Conservation (phyloP, 2,888 invertebrate genomes). For the Leucophenga maculata region DNA sequence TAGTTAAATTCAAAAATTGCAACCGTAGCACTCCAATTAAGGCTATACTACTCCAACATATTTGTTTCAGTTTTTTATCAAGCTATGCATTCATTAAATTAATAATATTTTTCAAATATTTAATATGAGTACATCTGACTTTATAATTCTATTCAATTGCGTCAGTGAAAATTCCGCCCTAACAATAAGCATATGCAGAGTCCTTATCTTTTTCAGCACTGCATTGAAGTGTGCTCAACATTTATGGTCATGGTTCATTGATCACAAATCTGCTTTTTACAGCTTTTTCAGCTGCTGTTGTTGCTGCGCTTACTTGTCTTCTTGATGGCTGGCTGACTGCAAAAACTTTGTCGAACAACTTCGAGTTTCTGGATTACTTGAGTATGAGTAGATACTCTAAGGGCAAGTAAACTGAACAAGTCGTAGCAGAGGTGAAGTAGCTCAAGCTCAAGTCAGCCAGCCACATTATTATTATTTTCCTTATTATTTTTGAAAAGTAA, state of each 20-base stretch:
- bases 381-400: conserved; percentile 18
- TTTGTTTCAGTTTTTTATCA: too few species aligned
- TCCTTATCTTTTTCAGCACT: conserved; percentile 18
- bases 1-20: too few species aligned
- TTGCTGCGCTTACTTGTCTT: neutral
- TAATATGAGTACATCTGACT: too few species aligned
- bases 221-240: neutral
- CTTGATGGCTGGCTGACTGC: neutral
- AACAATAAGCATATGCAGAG: neutral
- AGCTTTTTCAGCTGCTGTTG: neutral
- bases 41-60: too few species aligned
- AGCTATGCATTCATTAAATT: too few species aligned
- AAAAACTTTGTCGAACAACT: too few species aligned
- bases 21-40: too few species aligned
- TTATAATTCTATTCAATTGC: too few species aligned
- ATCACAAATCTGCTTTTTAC: conserved; percentile 20
- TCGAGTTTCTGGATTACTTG: conserved; percentile 23
- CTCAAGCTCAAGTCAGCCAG: too few species aligned
- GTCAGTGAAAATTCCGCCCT: neutral
- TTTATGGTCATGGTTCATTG: conserved; percentile 18
- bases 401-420: neutral
- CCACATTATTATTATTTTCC: conserved; percentile 16
- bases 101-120: too few species aligned
- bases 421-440: conserved; percentile 35
- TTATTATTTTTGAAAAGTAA: conserved; percentile 2